Percentiles rank a stretch among this genome's conserved stretches.
Evolutionary conservation across 2,113 vertebrate genomes (phyloP).

Genomic region (Hyperoodon ampullatus): DNA sequence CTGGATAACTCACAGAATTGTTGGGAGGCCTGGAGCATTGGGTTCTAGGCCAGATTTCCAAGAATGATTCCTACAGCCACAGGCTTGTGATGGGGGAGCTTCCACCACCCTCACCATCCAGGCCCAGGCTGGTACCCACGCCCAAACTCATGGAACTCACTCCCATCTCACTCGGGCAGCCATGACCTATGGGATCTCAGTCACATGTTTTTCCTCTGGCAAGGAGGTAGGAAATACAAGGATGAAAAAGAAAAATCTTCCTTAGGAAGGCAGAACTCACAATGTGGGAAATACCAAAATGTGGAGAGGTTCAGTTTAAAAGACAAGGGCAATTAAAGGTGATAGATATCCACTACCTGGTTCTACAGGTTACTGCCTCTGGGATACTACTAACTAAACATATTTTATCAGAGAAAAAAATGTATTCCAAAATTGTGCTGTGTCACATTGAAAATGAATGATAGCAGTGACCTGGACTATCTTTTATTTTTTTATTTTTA

Average conservation of each 20-base stretch:
- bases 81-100: neutral
- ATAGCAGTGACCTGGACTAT: neutral
- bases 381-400: neutral
- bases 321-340: neutral
- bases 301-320: neutral
- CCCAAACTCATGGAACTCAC: neutral
- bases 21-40: neutral
- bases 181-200: neutral
- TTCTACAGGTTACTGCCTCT: neutral
- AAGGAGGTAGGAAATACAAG: neutral
- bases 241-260: neutral
- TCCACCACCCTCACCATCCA: neutral
- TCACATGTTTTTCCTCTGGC: neutral
- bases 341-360: neutral
- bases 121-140: neutral
- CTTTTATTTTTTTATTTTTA: neutral
- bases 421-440: neutral
- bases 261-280: neutral
- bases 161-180: neutral
- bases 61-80: neutral
- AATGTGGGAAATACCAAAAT: neutral
- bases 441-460: neutral
- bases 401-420: neutral
- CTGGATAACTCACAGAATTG: neutral
- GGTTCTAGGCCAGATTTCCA: neutral